These are phyloP conservation scores for Lithophane leautieri DNA, from an alignment of 2,888 invertebrate genomes.

Conservation along the genomic window DNA sequence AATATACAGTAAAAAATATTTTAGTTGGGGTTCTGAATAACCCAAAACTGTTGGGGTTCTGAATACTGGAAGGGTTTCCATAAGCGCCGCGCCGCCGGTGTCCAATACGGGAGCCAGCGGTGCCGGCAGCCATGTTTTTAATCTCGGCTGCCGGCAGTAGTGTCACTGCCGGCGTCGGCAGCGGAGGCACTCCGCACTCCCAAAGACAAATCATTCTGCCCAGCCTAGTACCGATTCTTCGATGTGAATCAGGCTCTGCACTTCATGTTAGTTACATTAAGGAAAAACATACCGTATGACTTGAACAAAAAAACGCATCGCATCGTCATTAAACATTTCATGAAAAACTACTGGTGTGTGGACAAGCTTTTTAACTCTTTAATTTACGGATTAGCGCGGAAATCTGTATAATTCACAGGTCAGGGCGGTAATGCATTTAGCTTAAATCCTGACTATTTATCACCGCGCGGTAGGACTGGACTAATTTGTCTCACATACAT, in stretches of 20 bases:
- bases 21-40: too few species aligned
- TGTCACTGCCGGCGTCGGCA: too few species aligned
- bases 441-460: conserved; percentile 55
- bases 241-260: neutral
- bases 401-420: conserved; percentile 50
- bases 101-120: too few species aligned
- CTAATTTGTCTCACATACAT: conserved; percentile 59
- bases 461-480: conserved; percentile 33
- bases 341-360: neutral
- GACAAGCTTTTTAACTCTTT: conserved; percentile 26
- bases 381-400: conserved; percentile 27
- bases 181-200: too few species aligned
- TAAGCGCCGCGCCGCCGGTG: too few species aligned
- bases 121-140: too few species aligned
- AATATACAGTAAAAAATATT: too few species aligned
- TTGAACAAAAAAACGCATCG: neutral
- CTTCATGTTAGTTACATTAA: neutral
- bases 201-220: too few species aligned
- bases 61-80: too few species aligned
- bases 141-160: too few species aligned
- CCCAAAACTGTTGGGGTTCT: too few species aligned
- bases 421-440: conserved; percentile 42
- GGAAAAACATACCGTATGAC: neutral
- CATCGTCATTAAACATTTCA: conserved; percentile 14
- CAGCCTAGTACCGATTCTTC: too few species aligned